Evolutionary conservation across 2,113 vertebrate species (phyloP).

Genomic region (Corythornis cristatus): DNA sequence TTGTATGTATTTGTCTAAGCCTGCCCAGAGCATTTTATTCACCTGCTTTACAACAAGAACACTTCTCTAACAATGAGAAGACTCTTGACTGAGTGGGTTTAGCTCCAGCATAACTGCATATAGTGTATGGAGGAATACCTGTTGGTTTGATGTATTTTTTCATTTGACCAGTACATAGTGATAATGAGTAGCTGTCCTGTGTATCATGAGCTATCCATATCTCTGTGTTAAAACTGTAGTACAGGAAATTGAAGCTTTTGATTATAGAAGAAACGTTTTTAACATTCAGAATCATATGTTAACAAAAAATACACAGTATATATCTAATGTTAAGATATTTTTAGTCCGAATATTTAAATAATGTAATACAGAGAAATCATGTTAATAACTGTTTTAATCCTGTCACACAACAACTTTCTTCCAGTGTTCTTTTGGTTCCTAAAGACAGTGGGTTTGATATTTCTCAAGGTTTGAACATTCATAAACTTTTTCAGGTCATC

Average conservation of each 20-base stretch:
- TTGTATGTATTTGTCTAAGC: neutral
- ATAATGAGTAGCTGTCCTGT: neutral
- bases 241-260: neutral
- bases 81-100: neutral
- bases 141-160: fast-evolving
- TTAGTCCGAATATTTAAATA: neutral
- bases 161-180: neutral
- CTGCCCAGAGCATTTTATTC: neutral
- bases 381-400: neutral
- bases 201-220: neutral
- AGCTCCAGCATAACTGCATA: neutral
- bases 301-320: neutral
- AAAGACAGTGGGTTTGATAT: neutral
- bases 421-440: neutral
- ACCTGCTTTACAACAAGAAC: neutral
- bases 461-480: neutral
- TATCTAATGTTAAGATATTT: neutral
- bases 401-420: neutral
- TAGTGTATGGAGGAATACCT: neutral
- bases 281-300: neutral
- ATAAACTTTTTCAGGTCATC: neutral
- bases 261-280: neutral
- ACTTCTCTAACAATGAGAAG: fast-evolving
- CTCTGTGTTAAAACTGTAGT: neutral
- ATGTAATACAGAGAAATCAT: neutral